Percentiles rank a stretch among this genome's conserved stretches.
These are phyloP conservation scores for Macrophya annulata DNA, from an alignment of 2,888 invertebrate genomes.

Conservation along the genomic window DNA sequence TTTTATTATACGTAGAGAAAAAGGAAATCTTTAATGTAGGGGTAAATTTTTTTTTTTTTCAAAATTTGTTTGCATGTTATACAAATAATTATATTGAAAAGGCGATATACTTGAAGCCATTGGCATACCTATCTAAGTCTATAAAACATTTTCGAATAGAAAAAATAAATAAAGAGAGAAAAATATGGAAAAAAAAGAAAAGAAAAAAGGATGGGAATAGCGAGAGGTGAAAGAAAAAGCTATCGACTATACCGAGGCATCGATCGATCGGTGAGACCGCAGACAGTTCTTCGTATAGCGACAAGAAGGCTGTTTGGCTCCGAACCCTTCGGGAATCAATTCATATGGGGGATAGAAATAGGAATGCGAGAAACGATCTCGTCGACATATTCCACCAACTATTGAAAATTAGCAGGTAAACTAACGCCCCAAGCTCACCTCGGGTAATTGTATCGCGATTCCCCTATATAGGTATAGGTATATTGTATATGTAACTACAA, in stretches of 20 bases:
- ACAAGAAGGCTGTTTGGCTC: constrained; percentile 12
- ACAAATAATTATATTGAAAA: neutral
- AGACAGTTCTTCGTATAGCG: constrained; percentile 17
- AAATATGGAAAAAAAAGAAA: neutral
- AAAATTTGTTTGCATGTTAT: neutral
- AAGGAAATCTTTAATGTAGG: neutral
- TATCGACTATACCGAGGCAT: neutral
- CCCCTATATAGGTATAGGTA: neutral
- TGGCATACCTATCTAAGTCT: too few species aligned
- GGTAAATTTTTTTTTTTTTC: too few species aligned
- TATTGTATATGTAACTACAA: neutral
- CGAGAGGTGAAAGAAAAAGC: constrained; percentile 35
- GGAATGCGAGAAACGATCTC: constrained; percentile 40
- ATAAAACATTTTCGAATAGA: neutral
- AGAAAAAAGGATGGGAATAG: neutral
- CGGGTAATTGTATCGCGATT: constrained; percentile 34
- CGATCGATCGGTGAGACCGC: constrained; percentile 26
- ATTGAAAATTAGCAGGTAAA: constrained; percentile 46
- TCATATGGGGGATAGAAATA: constrained; percentile 25
- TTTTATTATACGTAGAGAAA: neutral
- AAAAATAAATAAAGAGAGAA: neutral
- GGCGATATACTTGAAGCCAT: neutral
- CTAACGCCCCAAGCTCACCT: constrained; percentile 4
- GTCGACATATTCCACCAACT: constrained; percentile 29
- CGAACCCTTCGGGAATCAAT: constrained; percentile 37